Evolutionary conservation across 2,113 vertebrate genomes (phyloP).

Genomic region (Protobothrops flavoviridis): DNA sequence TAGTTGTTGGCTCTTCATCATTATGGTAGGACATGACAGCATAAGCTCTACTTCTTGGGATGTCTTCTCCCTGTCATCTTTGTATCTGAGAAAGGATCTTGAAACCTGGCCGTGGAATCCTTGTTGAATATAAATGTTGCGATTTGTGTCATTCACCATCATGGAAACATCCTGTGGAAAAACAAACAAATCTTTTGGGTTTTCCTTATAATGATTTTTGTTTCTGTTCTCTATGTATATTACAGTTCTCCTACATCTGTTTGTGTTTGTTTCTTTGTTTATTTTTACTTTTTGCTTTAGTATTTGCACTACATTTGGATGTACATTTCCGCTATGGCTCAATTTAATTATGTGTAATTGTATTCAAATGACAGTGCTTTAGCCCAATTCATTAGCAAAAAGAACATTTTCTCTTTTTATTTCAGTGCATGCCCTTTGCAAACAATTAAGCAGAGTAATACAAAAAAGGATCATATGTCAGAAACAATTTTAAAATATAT

Average conservation of each 20-base stretch:
- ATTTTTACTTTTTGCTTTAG: neutral
- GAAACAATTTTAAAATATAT: neutral
- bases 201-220: neutral
- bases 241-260: neutral
- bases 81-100: neutral
- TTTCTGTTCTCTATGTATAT: neutral
- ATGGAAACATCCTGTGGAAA: neutral
- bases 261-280: neutral
- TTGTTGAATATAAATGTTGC: neutral
- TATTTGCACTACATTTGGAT: neutral
- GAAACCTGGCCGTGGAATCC: neutral
- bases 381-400: neutral
- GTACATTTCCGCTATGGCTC: neutral
- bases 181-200: neutral
- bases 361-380: neutral
- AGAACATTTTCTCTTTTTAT: neutral
- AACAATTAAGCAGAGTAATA: neutral
- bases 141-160: neutral
- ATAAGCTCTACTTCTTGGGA: neutral
- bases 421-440: neutral
- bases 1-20: neutral
- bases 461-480: neutral
- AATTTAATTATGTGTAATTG: neutral
- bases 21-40: neutral
- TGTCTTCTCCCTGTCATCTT: neutral